Evolutionary conservation across 2,113 vertebrate species (phyloP).

Genomic region (Sminthopsis crassicaudata): DNA sequence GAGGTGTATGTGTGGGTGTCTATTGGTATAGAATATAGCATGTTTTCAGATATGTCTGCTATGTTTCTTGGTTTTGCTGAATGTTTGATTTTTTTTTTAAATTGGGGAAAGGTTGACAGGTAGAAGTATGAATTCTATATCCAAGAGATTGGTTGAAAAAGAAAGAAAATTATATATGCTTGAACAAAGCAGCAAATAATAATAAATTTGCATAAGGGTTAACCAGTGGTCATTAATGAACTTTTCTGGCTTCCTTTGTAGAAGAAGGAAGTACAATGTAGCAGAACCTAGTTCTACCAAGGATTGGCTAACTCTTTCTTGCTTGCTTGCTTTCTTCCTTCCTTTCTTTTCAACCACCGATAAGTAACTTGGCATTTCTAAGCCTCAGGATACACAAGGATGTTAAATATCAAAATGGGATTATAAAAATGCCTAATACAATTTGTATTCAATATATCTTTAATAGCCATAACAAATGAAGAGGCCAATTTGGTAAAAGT

Average conservation of each 20-base stretch:
- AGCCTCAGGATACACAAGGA: neutral
- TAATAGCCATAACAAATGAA: neutral
- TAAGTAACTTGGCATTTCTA: neutral
- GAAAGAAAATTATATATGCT: neutral
- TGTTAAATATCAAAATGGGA: neutral
- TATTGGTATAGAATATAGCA: neutral
- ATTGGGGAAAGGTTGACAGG: neutral
- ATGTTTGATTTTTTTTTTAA: neutral
- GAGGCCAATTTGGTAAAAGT: neutral
- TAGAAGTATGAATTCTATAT: neutral
- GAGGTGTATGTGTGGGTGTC: neutral
- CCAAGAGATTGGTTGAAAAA: neutral
- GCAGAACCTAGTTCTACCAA: neutral
- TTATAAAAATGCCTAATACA: conserved; percentile 7
- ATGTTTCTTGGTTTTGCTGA: neutral
- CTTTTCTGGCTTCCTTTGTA: neutral
- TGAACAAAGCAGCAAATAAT: neutral
- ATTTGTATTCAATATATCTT: neutral
- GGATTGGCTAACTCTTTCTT: neutral
- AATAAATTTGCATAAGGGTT: neutral
- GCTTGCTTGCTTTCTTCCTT: no score
- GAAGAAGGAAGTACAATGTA: neutral
- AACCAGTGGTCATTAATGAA: neutral
- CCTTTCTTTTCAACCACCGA: neutral
- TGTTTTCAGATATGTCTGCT: neutral